Percentiles rank a stretch among this genome's conserved stretches.
phyloP scores from a whole-genome alignment of 2,888 invertebrate species.

The Hirtodrosophila trivittata region DNA sequence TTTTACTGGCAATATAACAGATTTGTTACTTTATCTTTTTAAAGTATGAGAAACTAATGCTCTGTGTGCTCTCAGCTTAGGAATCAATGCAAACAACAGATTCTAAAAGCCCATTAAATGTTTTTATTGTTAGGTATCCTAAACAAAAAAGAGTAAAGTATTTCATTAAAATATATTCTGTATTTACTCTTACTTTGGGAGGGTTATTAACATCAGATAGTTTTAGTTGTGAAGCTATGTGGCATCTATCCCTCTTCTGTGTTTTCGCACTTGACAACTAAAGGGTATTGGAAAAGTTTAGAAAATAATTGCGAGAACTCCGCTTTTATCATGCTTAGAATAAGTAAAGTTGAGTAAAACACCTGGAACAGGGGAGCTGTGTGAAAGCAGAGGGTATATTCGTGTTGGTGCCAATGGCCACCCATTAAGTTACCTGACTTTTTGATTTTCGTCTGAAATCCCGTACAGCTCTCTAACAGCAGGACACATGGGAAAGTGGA shows the following conservation, averaged over 20 bases:
- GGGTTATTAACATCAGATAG: too few relatives aligned
- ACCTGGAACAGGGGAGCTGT: conserved; percentile 59
- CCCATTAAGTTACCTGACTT: conserved; percentile 54
- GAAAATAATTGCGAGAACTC: conserved; percentile 62
- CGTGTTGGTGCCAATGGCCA: conserved; percentile 23
- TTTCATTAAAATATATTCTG: too few relatives aligned
- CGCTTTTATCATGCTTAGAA: conserved; percentile 41
- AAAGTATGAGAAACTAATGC: too few relatives aligned
- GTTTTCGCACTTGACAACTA: background rate
- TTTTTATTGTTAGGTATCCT: too few relatives aligned
- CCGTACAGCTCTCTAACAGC: conserved; percentile 5
- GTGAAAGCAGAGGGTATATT: conserved; percentile 16
- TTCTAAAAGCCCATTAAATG: too few relatives aligned
- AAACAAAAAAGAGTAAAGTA: too few relatives aligned
- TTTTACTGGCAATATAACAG: too few relatives aligned
- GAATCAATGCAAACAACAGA: too few relatives aligned
- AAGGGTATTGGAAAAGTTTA: conserved; percentile 61
- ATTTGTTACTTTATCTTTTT: too few relatives aligned
- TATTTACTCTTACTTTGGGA: too few relatives aligned
- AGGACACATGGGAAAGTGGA: background rate
- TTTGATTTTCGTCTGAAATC: conserved; percentile 45
- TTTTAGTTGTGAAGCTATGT: background rate
- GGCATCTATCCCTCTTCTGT: background rate
- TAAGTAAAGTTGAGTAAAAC: conserved; percentile 64
- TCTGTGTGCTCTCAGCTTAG: too few relatives aligned